Conservation (phyloP, 2,797 vertebrate species). For the Acrossocheilus fasciatus region DNA sequence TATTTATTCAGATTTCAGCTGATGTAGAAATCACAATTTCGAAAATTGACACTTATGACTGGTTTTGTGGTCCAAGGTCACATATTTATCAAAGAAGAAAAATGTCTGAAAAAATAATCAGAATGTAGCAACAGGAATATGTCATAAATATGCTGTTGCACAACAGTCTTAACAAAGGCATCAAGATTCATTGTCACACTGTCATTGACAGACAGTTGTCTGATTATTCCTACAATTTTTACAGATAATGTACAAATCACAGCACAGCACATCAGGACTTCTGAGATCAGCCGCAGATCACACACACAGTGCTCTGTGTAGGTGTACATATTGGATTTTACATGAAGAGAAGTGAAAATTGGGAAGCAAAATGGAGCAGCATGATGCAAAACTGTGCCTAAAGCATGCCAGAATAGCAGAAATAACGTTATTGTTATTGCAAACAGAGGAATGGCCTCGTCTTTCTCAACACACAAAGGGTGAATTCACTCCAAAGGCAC, state of each 20-base stretch:
- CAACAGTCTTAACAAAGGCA: background rate
- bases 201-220: background rate
- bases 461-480: background rate
- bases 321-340: constrained; percentile 30
- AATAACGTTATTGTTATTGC: constrained; percentile 11
- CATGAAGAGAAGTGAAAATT: constrained; percentile 19
- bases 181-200: constrained; percentile 1
- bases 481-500: background rate
- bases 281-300: constrained; percentile 4
- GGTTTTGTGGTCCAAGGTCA: too few relatives aligned
- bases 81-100: background rate
- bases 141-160: background rate
- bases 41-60: too few relatives aligned
- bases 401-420: background rate
- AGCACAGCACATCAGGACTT: background rate
- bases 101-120: background rate
- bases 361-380: constrained; percentile 29
- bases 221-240: background rate
- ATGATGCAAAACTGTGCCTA: constrained; percentile 40
- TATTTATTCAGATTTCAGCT: too few relatives aligned
- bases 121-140: background rate
- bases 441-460: constrained; percentile 3
- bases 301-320: background rate
- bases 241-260: background rate
- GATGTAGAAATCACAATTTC: too few relatives aligned